Base-by-base conservation (phyloP, 35 echinoderm and acorn worm species). In the Apostichopus parvimensis region DNA sequence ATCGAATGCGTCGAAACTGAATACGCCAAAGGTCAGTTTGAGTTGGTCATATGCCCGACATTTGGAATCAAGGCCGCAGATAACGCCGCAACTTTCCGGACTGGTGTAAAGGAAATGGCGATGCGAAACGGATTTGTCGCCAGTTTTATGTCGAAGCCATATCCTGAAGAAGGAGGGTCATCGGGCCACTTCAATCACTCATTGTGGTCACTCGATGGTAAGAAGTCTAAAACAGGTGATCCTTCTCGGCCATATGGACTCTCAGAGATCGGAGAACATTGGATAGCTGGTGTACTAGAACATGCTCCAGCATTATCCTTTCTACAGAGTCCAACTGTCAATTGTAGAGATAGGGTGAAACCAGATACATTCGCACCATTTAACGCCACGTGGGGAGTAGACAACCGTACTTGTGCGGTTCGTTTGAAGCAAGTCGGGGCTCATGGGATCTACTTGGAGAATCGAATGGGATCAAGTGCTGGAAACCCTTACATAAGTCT, bases 401-500 rank as follows among this genome's bases (percentile, higher is more conserved):
- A 93, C 26, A 95, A 95, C 59, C 94, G 94, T 54, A 92, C 82
- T 1, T 56, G 71, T 71, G 91, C 91, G 1, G 81, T 95, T 6
- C 82, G 91, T 77, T 68, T 95, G n/a, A 92, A 93, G 56, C n/a
- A 45, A 18, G 66, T 80, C 8, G 94, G 94, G 6, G 60, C 53
- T 5, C 52, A 83, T 15, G 94, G 94, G 9, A 73, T 56, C 13
- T 93, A 90, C 87, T 9, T 93, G 52, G 94, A 95, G 77, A 89
- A 93, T 83, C 91, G 94, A 12, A 26, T 95, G 9, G 94, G 94
- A 24, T 85, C 89, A 75, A 87, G 80, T n/a, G 94, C 78, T 5
- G 79, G 89, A 20, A 95, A 95, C 54, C 94, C 94, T 14, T 95
- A 95, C 57, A 83, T 95, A 21, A 66, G 87, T 55, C 58, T 95